phyloP scores from a whole-genome alignment of 2,888 invertebrate genomes.

The Aethes cnicana region DNA sequence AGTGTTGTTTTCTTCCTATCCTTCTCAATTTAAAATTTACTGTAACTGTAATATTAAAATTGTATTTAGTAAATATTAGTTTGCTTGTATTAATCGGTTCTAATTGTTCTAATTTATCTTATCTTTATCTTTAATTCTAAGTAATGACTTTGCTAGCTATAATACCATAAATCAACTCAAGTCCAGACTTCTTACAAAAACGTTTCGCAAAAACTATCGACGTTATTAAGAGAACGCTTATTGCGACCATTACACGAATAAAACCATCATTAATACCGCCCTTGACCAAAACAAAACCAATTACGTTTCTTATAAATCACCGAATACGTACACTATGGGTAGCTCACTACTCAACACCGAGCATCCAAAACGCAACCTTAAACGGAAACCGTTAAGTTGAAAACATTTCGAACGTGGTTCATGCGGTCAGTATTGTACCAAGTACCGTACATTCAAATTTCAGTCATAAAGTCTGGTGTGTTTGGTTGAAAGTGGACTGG shows the following conservation, averaged over 20 bases:
- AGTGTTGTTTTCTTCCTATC: too few species aligned
- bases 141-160: neutral
- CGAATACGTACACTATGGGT: slow-evolving; percentile 45
- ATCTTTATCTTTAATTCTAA: neutral
- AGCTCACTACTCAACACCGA: slow-evolving; percentile 9
- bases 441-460: slow-evolving; percentile 1
- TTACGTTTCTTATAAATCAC: slow-evolving; percentile 71
- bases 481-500: slow-evolving; percentile 1
- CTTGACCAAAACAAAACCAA: slow-evolving; percentile 72
- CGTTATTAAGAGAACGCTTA: slow-evolving; percentile 56
- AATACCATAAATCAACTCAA: slow-evolving; percentile 8
- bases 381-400: neutral
- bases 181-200: slow-evolving; percentile 2
- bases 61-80: too few species aligned
- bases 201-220: slow-evolving; percentile 31
- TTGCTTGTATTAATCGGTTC: too few species aligned
- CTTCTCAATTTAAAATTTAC: too few species aligned
- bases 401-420: neutral
- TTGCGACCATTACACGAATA: slow-evolving; percentile 63
- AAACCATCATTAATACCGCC: slow-evolving; percentile 65
- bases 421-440: slow-evolving; percentile 16
- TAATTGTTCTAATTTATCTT: too few species aligned
- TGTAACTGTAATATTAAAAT: too few species aligned
- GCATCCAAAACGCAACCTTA: slow-evolving; percentile 6
- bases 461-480: neutral